phyloP scores from a whole-genome alignment of 2,797 vertebrate genomes.

The Amniataba percoides region DNA sequence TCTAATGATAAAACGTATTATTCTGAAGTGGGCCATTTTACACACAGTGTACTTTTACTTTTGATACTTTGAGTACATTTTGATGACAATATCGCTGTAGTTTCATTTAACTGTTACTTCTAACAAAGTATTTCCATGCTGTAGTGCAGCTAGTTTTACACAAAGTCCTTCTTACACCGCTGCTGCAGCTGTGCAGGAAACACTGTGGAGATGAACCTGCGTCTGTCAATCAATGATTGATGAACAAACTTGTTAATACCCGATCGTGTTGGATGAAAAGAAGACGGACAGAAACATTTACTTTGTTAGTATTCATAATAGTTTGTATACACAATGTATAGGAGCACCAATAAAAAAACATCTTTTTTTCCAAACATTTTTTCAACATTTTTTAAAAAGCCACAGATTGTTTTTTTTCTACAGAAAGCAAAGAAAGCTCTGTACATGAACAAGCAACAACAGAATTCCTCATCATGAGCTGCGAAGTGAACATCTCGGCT shows the following conservation, averaged over 20 bases:
- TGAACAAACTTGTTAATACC: background rate
- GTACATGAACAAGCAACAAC: constrained; percentile 90
- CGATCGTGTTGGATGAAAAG: constrained; percentile 53
- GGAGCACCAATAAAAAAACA: constrained; percentile 86
- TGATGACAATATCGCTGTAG: no score
- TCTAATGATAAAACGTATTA: no score
- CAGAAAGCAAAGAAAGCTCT: constrained; percentile 89
- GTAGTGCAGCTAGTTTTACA: no score
- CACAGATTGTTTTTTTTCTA: constrained; percentile 85
- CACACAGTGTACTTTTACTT: no score
- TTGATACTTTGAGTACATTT: no score
- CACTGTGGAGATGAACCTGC: background rate
- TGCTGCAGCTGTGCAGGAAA: background rate
- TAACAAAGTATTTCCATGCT: no score
- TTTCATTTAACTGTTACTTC: no score
- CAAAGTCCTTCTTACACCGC: no score
- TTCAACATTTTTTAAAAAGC: constrained; percentile 85
- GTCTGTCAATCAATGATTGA: background rate
- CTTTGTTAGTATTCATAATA: constrained; percentile 88
- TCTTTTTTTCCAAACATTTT: constrained; percentile 75
- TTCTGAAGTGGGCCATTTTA: no score
- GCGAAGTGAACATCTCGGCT: constrained; percentile 76
- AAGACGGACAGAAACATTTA: constrained; percentile 77
- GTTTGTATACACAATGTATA: constrained; percentile 88
- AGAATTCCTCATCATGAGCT: constrained; percentile 83